Percentiles rank a stretch among this genome's conserved stretches.
These are phyloP conservation scores for Cricetomys ansorgei DNA, from an alignment of 2,113 vertebrate genomes.

Conservation along the genomic window DNA sequence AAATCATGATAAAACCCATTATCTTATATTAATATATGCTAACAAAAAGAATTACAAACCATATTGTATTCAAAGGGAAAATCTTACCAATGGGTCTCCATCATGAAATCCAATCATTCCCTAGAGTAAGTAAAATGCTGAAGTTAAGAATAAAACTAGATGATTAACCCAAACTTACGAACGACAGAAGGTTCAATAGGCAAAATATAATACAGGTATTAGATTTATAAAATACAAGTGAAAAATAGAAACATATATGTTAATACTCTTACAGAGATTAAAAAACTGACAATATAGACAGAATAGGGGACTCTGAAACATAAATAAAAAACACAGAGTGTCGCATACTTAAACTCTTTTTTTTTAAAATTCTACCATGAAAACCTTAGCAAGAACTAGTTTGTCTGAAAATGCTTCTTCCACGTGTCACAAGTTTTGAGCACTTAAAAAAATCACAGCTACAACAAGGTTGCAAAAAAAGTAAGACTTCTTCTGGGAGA, in stretches of 20 bases:
- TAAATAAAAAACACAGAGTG: not conserved
- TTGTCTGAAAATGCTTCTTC: constrained; percentile 41
- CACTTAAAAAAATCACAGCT: constrained; percentile 7
- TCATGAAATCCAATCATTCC: constrained; percentile 88
- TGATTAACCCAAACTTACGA: not conserved
- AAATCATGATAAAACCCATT: not conserved
- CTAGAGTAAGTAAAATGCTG: constrained; percentile 83
- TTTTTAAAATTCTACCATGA: not conserved
- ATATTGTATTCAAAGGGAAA: not conserved
- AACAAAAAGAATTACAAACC: not conserved
- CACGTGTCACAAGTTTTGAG: constrained; percentile 6
- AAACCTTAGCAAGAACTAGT: constrained; percentile 38
- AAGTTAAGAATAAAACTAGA: constrained; percentile 65
- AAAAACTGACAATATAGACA: not conserved
- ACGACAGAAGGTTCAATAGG: not conserved
- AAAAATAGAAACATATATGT: not conserved
- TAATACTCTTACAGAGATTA: not conserved
- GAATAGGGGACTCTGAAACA: not conserved
- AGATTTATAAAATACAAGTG: constrained; percentile 38
- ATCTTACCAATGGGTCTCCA: constrained; percentile 88
- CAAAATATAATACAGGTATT: constrained; percentile 8
- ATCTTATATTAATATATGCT: not conserved
- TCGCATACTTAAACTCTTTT: not conserved
- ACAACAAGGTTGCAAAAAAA: constrained; percentile 11
- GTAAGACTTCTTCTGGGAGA: not conserved